Conservation (phyloP, 2,888 invertebrate species). For the Torymus auratus region DNA sequence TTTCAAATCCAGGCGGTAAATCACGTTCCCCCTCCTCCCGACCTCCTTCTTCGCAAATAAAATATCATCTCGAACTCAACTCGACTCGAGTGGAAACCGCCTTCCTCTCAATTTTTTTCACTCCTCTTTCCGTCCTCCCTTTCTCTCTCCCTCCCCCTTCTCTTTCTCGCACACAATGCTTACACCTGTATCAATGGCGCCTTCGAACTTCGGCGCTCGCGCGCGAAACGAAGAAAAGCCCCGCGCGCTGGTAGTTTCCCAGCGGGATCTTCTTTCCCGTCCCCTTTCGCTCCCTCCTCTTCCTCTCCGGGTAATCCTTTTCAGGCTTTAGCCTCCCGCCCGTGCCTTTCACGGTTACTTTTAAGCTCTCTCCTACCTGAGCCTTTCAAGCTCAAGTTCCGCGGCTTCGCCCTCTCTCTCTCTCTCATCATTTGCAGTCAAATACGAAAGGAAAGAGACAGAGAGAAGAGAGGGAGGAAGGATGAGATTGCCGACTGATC, state of each 20-base stretch:
- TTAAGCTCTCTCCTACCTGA: slow-evolving; percentile 26
- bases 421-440: slow-evolving; percentile 43
- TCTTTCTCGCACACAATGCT: background rate
- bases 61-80: too few species aligned
- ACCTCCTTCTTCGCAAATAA: too few species aligned
- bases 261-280: background rate
- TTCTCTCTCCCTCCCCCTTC: too few species aligned
- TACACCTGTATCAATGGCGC: slow-evolving; percentile 29
- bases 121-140: too few species aligned
- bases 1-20: too few species aligned
- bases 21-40: too few species aligned
- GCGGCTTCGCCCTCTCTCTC: background rate
- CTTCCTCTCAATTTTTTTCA: too few species aligned
- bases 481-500: slow-evolving; percentile 41
- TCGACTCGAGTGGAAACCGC: too few species aligned
- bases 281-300: background rate
- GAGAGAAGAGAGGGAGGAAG: background rate
- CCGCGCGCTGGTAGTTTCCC: background rate
- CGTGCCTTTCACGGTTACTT: slow-evolving; percentile 33
- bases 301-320: slow-evolving; percentile 44
- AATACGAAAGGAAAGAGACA: background rate
- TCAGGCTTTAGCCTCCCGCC: slow-evolving; percentile 57
- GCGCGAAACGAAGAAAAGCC: slow-evolving; percentile 15
- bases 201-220: background rate
- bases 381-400: too few species aligned